A percentile compares a stretch with the other conserved stretches of the same genome.
phyloP scores from a whole-genome alignment of 2,888 invertebrate species.

The Epirrhoe tristata region DNA sequence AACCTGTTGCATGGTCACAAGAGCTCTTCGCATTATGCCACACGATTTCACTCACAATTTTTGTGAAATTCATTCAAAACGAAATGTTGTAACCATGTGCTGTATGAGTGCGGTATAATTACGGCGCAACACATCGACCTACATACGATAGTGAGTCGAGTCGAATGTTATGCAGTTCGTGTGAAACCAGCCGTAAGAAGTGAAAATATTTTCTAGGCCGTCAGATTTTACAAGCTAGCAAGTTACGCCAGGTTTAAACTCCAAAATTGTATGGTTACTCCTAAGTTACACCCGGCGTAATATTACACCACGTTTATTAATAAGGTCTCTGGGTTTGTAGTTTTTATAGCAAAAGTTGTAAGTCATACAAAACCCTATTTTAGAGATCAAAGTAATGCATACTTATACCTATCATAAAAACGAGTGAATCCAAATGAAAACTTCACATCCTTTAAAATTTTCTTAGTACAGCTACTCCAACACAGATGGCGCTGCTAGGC shows the following conservation, averaged over 20 bases:
- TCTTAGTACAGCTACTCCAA: slow-evolving; percentile 1
- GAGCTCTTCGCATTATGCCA: slow-evolving; percentile 25
- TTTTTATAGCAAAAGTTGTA: not conserved
- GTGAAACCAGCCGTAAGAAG: slow-evolving; percentile 21
- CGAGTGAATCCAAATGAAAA: too few species aligned
- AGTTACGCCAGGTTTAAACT: too few species aligned
- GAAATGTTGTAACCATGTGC: slow-evolving; percentile 25
- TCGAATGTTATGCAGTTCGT: slow-evolving; percentile 27
- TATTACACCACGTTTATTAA: too few species aligned
- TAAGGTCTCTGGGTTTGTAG: too few species aligned
- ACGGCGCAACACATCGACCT: slow-evolving; percentile 38
- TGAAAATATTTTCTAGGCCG: slow-evolving; percentile 13
- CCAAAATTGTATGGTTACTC: not conserved
- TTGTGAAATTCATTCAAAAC: slow-evolving; percentile 29
- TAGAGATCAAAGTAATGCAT: too few species aligned
- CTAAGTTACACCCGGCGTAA: too few species aligned
- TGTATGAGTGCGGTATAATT: slow-evolving; percentile 27
- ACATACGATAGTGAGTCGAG: slow-evolving; percentile 29
- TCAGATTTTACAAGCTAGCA: slow-evolving; percentile 12
- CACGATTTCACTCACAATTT: slow-evolving; percentile 23
- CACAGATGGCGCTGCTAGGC: not conserved
- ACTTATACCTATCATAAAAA: too few species aligned
- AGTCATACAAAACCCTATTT: not conserved
- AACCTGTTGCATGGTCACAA: slow-evolving; percentile 46
- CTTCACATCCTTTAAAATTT: not conserved